Base-by-base conservation (phyloP, 1,140 invertebrate genomes). In the Maniola jurtina region DNA sequence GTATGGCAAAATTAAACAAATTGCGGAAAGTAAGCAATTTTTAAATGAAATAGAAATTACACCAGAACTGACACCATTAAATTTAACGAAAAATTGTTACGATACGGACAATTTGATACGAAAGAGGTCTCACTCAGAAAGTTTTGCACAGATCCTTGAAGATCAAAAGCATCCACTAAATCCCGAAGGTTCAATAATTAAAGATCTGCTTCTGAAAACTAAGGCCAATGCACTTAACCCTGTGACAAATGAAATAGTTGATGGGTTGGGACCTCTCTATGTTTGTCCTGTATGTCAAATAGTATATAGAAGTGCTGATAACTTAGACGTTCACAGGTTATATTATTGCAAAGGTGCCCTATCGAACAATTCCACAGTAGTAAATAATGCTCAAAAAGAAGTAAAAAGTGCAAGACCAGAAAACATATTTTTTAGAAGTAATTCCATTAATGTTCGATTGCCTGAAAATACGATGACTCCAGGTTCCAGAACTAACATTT, bases 161-260 rank as follows among this genome's bases (percentile, higher is more conserved):
- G 84, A 88, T 55, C 81, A 83, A 52, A 91, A 91, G 75, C 91
- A 92, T 80, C 84, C 91, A 16, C 73, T 92, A 40, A 93, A 92
- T 79, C 91, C 92, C 3, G 95, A 96, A 76, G 92, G 94, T 16
- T 96, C 95, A 5, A 95, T 97, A 52, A 97, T 97, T 61, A 97
- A 97, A 82, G 96, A 97, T 82, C 91, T 97, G 9, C 80, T 97
- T 6, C 81, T 96, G 36, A 96, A 96, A 88, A 93, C 93, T 57
- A 92, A 93, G 52, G 86, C 90, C 6, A 92, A 91, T 69, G 91
- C 92, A 35, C 66, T 91, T 25, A 77, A 71, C 66, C 82, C 83
- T 45, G 63, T 84, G 40, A 73, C 83, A 40, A 80, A 78, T 66
- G 88, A 92, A 76, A 69, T 88, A 61, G 75, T 86, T 45, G 92